phyloP scores from a whole-genome alignment of 2,113 vertebrate species.

The Etheostoma cragini region DNA sequence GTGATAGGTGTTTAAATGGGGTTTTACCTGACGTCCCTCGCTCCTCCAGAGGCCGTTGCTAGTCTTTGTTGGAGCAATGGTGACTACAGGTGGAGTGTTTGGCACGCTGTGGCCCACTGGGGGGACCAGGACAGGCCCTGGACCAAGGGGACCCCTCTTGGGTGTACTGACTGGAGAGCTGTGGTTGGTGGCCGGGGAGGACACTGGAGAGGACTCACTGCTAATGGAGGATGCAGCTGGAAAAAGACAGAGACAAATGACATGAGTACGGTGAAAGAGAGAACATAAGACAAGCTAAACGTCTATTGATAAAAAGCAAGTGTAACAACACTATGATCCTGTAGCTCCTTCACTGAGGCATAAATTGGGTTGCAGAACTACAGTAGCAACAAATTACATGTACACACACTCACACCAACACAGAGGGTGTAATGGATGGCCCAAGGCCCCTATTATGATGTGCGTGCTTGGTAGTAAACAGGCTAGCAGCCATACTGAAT shows the following conservation, averaged over 20 bases:
- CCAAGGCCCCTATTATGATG: slow-evolving; percentile 66
- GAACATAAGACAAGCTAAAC: neutral
- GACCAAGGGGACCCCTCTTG: slow-evolving; percentile 95
- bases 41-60: slow-evolving; percentile 98
- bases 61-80: slow-evolving; percentile 98
- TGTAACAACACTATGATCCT: slow-evolving; percentile 13
- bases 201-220: slow-evolving; percentile 97
- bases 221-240: slow-evolving; percentile 94
- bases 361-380: slow-evolving; percentile 23
- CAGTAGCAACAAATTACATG: slow-evolving; percentile 42
- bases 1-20: neutral
- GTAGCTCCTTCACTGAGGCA: slow-evolving; percentile 19
- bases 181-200: slow-evolving; percentile 98
- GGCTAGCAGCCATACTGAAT: slow-evolving; percentile 41
- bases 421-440: slow-evolving; percentile 66
- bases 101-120: slow-evolving; percentile 93
- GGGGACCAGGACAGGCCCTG: slow-evolving; percentile 94
- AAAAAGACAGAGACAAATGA: slow-evolving; percentile 31
- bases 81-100: slow-evolving; percentile 97
- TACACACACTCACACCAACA: slow-evolving; percentile 30
- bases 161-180: slow-evolving; percentile 97
- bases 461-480: slow-evolving; percentile 35
- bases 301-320: slow-evolving; percentile 10
- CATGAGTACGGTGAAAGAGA: slow-evolving; percentile 13
- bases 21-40: slow-evolving; percentile 92